Evolutionary conservation across 2,888 invertebrate species (phyloP).

Genomic region (Scaptodrosophila latifasciaeformis): DNA sequence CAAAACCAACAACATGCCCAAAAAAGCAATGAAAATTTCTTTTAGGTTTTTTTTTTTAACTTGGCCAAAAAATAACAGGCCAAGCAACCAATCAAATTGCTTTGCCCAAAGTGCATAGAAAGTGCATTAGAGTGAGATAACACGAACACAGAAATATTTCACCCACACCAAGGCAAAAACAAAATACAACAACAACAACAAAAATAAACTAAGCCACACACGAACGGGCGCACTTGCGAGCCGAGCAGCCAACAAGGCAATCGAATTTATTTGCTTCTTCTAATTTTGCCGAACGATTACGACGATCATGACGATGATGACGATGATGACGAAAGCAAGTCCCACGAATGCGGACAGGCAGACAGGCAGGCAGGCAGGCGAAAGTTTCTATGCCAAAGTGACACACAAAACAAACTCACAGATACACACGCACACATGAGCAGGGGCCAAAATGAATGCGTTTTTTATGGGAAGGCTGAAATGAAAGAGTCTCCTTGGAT

Average conservation of each 20-base stretch:
- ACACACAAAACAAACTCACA: constrained; percentile 52
- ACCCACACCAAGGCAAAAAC: constrained; percentile 10
- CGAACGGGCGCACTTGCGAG: constrained; percentile 18
- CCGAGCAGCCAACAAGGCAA: constrained; percentile 51
- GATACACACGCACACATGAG: constrained; percentile 23
- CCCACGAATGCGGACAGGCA: too few species aligned
- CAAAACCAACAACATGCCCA: constrained; percentile 8
- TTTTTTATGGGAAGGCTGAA: too few species aligned
- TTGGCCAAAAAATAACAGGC: constrained; percentile 58
- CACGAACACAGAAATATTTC: constrained; percentile 48
- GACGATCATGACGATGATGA: constrained; percentile 21
- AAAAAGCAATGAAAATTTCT: too few species aligned
- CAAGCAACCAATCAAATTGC: constrained; percentile 62
- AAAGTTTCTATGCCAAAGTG: constrained; percentile 66
- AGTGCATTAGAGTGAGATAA: constrained; percentile 66
- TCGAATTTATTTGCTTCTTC: constrained; percentile 65
- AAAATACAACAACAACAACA: constrained; percentile 11
- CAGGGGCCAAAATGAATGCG: too few species aligned
- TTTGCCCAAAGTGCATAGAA: constrained; percentile 61
- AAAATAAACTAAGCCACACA: constrained; percentile 5
- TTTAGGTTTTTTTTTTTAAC: too few species aligned
- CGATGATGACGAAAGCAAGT: too few species aligned
- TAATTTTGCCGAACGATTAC: constrained; percentile 44
- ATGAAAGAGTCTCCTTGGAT: too few species aligned
- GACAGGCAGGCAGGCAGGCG: constrained; percentile 10